phyloP scores from a whole-genome alignment of 1,140 invertebrate genomes.

The Drosophila hydei region DNA sequence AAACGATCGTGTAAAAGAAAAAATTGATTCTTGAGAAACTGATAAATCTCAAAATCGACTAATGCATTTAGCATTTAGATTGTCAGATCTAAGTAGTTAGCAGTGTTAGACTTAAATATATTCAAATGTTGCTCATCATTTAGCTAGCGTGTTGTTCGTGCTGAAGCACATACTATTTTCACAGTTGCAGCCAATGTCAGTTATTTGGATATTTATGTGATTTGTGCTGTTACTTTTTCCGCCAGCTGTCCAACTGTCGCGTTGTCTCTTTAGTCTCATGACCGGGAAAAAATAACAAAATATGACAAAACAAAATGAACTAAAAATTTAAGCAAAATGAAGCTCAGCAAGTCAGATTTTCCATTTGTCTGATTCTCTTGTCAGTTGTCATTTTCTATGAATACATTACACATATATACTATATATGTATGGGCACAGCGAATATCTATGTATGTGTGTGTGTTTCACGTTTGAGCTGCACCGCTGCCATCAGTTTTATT shows the following conservation, averaged over 20 bases:
- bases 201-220: conserved; percentile 71
- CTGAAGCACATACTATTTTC: conserved; percentile 35
- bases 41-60: neutral
- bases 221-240: conserved; percentile 50
- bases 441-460: conserved; percentile 1
- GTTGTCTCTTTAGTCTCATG: conserved; percentile 22
- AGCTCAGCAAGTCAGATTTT: conserved; percentile 67
- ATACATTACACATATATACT: conserved; percentile 61
- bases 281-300: conserved; percentile 18
- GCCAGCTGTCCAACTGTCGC: conserved; percentile 27
- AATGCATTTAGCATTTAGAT: neutral
- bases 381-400: conserved; percentile 80
- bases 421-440: neutral
- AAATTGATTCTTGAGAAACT: no score
- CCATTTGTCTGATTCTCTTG: conserved; percentile 72
- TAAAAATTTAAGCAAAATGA: conserved; percentile 22
- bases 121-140: neutral
- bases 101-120: neutral
- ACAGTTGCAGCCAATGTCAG: conserved; percentile 66
- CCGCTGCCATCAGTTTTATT: conserved; percentile 56
- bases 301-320: conserved; percentile 4
- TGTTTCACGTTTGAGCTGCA: conserved; percentile 26
- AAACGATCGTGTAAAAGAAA: no score
- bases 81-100: neutral
- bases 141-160: conserved; percentile 1